Percentiles rank a stretch among this genome's conserved stretches.
phyloP scores from a whole-genome alignment of 2,888 invertebrate species.

The Temnothorax unifasciatus region DNA sequence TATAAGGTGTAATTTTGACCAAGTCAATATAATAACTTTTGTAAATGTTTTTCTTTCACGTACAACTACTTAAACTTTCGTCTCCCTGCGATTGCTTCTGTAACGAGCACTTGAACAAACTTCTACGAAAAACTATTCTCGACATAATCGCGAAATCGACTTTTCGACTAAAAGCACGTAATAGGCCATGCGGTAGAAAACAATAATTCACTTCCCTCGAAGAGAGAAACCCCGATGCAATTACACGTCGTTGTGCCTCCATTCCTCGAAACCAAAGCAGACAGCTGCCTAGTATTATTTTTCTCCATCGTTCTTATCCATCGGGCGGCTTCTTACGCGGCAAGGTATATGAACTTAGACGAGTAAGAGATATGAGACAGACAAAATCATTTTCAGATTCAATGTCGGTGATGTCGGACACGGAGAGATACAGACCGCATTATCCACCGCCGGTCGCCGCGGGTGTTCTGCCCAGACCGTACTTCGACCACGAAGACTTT shows the following conservation, averaged over 20 bases:
- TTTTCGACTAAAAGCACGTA: conserved; percentile 55
- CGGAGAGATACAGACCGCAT: conserved; percentile 84
- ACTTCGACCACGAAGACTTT: conserved; percentile 86
- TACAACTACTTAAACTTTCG: not conserved
- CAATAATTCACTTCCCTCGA: conserved; percentile 60
- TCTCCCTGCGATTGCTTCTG: not conserved
- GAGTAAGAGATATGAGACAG: not conserved
- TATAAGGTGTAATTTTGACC: not conserved
- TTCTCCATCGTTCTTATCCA: conserved; percentile 42
- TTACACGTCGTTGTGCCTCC: conserved; percentile 68
- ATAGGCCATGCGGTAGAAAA: conserved; percentile 64
- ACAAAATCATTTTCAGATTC: conserved; percentile 84
- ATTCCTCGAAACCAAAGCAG: conserved; percentile 41
- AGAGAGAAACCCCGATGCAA: conserved; percentile 65
- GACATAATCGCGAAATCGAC: conserved; percentile 42
- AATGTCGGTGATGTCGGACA: conserved; percentile 86
- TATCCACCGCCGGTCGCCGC: conserved; percentile 82
- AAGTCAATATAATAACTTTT: conserved; percentile 9
- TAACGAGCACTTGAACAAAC: conserved; percentile 50
- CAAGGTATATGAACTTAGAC: conserved; percentile 28
- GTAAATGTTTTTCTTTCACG: conserved; percentile 6
- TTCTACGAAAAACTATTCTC: conserved; percentile 60
- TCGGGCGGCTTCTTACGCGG: conserved; percentile 8
- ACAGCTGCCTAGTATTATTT: conserved; percentile 26
- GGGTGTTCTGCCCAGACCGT: conserved; percentile 83